Evolutionary conservation across 2,797 vertebrate genomes (phyloP).

Genomic region (Liparis tanakae): DNA sequence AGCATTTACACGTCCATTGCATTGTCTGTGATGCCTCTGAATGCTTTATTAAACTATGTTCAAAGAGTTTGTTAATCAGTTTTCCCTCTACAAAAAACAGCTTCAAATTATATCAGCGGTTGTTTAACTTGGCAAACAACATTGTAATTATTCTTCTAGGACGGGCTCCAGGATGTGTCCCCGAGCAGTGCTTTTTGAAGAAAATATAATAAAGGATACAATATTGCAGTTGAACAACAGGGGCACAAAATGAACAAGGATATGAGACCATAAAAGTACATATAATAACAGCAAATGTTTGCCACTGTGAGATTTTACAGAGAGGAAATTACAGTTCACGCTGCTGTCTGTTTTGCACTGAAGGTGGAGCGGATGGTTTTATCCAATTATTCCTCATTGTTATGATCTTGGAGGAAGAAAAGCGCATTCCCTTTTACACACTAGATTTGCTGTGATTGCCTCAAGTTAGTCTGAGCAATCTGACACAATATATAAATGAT

Average conservation of each 20-base stretch:
- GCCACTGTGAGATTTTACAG: neutral
- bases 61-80: neutral
- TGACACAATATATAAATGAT: neutral
- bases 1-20: neutral
- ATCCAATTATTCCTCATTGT: neutral
- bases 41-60: neutral
- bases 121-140: neutral
- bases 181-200: neutral
- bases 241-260: neutral
- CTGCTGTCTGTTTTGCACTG: neutral
- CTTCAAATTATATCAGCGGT: neutral
- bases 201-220: neutral
- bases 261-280: neutral
- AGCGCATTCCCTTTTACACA: neutral
- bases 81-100: neutral
- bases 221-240: constrained; percentile 3
- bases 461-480: neutral
- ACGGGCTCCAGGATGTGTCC: neutral
- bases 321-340: neutral
- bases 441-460: neutral
- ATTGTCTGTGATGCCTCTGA: neutral
- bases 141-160: neutral
- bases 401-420: neutral
- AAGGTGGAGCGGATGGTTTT: neutral
- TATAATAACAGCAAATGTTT: neutral